A percentile compares a stretch with the other conserved stretches of the same genome.
These are phyloP conservation scores for Brienomyrus brachyistius DNA, from an alignment of 2,113 vertebrate genomes.

Conservation along the genomic window DNA sequence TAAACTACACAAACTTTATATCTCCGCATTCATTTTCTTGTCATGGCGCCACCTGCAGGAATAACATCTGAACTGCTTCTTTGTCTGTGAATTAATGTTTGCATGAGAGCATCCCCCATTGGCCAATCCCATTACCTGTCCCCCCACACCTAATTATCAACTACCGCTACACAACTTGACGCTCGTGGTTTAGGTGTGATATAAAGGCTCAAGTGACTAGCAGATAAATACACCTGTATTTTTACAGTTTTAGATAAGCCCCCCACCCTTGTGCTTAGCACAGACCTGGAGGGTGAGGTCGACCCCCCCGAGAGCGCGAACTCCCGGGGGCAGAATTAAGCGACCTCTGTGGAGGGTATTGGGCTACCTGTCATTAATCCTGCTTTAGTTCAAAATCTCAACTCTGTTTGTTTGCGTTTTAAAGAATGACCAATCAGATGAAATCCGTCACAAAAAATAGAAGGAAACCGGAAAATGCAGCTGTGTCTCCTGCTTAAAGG, in stretches of 20 bases:
- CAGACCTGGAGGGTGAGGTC: conserved; percentile 37
- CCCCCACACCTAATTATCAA: neutral
- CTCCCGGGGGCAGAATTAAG: conserved; percentile 37
- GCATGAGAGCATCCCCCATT: neutral
- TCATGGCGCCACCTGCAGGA: neutral
- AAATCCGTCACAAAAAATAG: neutral
- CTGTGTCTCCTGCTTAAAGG: neutral
- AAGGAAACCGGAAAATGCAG: neutral
- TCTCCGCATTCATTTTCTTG: neutral
- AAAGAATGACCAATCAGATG: neutral
- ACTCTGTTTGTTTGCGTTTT: neutral
- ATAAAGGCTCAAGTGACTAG: neutral
- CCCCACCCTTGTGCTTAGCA: conserved; percentile 37
- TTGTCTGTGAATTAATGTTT: neutral
- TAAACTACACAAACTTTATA: neutral
- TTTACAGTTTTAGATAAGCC: conserved; percentile 51
- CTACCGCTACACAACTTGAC: neutral
- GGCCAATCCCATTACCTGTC: neutral
- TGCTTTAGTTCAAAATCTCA: neutral
- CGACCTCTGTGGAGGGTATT: conserved; percentile 39
- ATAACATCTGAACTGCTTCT: neutral
- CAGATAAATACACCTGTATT: conserved; percentile 61
- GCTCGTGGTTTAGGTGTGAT: too few relatives aligned
- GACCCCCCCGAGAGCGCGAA: conserved; percentile 30
- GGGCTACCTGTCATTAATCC: neutral